These are phyloP conservation scores for Nematopogon swammerdamellus DNA, from an alignment of 2,888 invertebrate genomes.

Conservation along the genomic window DNA sequence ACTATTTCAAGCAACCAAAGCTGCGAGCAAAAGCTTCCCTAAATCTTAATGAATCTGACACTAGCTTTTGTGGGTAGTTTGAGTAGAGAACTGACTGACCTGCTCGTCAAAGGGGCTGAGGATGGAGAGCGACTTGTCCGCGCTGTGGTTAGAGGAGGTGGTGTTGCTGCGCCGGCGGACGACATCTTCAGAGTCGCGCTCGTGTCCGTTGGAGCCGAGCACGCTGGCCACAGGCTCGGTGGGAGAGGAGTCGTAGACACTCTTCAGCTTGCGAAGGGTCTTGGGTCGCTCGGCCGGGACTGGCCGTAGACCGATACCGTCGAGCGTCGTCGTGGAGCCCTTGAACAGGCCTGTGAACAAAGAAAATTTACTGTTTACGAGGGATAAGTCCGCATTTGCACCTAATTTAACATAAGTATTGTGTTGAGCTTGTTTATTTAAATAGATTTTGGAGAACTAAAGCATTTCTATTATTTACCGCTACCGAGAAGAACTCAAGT, in stretches of 20 bases:
- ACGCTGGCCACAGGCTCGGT: conserved; percentile 28
- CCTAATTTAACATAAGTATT: too few relatives aligned
- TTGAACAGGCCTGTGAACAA: conserved; percentile 71
- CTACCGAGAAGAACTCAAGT: too few relatives aligned
- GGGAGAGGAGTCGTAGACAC: conserved; percentile 63
- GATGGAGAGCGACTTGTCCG: conserved; percentile 52
- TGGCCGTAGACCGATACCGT: conserved; percentile 58
- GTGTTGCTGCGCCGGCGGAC: conserved; percentile 42
- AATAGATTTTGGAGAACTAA: too few relatives aligned
- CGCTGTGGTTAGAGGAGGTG: conserved; percentile 40
- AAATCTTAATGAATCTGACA: too few relatives aligned
- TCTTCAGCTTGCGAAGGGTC: conserved; percentile 70
- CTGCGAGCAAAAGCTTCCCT: too few relatives aligned
- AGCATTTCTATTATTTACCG: too few relatives aligned
- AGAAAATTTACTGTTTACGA: conserved; percentile 12
- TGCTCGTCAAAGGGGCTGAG: conserved; percentile 87
- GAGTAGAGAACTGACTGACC: too few relatives aligned
- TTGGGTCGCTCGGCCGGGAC: conserved; percentile 69
- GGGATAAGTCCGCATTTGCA: too few relatives aligned
- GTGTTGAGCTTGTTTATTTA: too few relatives aligned
- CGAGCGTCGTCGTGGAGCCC: conserved; percentile 72
- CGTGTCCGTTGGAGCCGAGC: conserved; percentile 36
- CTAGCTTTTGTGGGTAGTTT: too few relatives aligned
- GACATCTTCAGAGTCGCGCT: conserved; percentile 48
- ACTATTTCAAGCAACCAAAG: too few relatives aligned